Base-by-base conservation (phyloP, 2,888 invertebrate species). In the Melinaea menophilus region DNA sequence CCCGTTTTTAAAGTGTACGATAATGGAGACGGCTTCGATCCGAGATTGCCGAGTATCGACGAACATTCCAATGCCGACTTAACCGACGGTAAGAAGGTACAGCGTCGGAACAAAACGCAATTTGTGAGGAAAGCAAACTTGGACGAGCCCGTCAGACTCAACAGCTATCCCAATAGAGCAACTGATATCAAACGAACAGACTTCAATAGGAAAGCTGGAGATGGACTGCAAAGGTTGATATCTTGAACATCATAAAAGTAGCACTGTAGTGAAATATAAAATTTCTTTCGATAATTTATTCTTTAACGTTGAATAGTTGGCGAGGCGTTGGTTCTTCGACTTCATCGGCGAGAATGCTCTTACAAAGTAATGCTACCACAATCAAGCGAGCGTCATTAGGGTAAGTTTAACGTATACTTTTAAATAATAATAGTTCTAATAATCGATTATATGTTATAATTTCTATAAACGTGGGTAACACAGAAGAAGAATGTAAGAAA, bases 301-400 rank as follows among this genome's bases (percentile, higher is more conserved):
- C 4, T 41, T 46, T 51, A n/a, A 13, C 35, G 64, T 48, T 33
- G 58, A 34, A 55, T 73, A 89, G 89, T 77, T 90, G 89, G 90
- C 77, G 88, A 60, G 79, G 78, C 55, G 81, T 81, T 11, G 70
- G 69, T 0, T 62, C 80, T 22, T 72, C 73, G 22, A 69, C 78
- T 0, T 78, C 83, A 2, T 77, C 86, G 0, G 70, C 88, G 5
- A 75, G 85, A n/a, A 79, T 89, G 5, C 71, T 89, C 11, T 75
- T 88, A 2, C 88, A 88, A 65, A 86, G 73, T 68, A 84, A 82
- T 67, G 84, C 86, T 2, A 80, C 88, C 7, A 81, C 82, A 31
- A 86, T 87, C 74, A 90, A 89, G 66, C 74, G 89, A 59, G 85
- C 88, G 4, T 89, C 89, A 5, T 76, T 89, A 47, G 88, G 89